Evolutionary conservation across 2,113 vertebrate species (phyloP), one percentile per base, ranked within the genome.

Genomic region (Collichthys lucidus): DNA sequence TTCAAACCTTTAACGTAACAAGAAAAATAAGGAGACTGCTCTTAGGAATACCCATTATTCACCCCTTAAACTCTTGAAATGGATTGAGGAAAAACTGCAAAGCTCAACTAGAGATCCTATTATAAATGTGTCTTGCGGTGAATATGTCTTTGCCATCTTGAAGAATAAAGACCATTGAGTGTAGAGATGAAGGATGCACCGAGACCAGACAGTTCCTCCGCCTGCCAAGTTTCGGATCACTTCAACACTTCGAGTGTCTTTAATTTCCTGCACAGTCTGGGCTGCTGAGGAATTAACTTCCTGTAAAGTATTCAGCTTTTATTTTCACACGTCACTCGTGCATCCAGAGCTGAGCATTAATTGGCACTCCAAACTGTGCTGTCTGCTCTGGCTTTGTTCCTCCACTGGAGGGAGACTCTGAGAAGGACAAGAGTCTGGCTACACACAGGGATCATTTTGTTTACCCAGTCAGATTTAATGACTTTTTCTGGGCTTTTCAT

Each of bases 321-420:
- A 17, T 75, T 70, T 61, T 60, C 14, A 2, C 20, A 0, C 29
- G 17, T 50, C 20, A 12, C 42, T 56, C 52, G 9, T 53, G 24
- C 29, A 14, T n/a, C 14, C 11, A 1, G 9, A 29, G 17, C 44
- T 55, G 24, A 3, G 12, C 15, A 22, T 67, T 47, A 35, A 77
- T 57, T 19, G 24, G 14, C 61, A 12, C 57, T 61, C 35, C 31
- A 24, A 16, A 42, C 4, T 20, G 31, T 29, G 24, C 4, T 17
- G 5, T n/a, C 14, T 77, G 60, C 29, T 79, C 50, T 49, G 19
- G n/a, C 79, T 40, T 61, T 61, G 22, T 68, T 83, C 69, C 15
- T 82, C 90, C 90, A 90, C 91, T 76, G 29, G 90, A 52, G 91
- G 90, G 90, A 75, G 85, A 83, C 82, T 62, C 24, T 75, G 80